Base-by-base conservation (phyloP, 2,888 invertebrate species). In the Lordiphosa fenestrarum region DNA sequence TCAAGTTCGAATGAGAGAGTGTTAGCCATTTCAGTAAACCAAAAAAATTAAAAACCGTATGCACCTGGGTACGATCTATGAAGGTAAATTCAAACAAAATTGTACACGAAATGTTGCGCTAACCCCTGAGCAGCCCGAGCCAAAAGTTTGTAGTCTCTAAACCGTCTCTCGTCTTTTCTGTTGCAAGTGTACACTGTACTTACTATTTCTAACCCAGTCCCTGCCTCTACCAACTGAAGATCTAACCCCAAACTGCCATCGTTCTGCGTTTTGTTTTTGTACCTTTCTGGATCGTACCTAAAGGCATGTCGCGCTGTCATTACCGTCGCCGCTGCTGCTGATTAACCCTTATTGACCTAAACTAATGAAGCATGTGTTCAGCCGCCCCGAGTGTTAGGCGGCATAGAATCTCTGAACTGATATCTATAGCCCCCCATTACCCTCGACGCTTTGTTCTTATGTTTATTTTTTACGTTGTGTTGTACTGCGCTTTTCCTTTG, bases 221-320 rank as follows among this genome's bases (percentile, higher is more conserved):
- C 47, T 25, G 19, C 23, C 15, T 49, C 59, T 53, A 38, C 53
- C 36, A 42, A 9, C 30, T 36, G 36, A 41, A 54, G 33, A 48
- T 61, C 54, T 66, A 66, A 59, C 44, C 39, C n/a, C 50, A 30
- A 53, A 41, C 19, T 19, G 46, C 36, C 46, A 49, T 50, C 25
- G 53, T 56, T 46, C 54, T 66, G 60, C 59, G 53, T 58, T 75
- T 41, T 60, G 60, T 78, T 69, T 62, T 83, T 25, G 13, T 55
- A 84, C 87, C 88, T 87, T 89, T 88, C 87, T 88, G 88, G 89
- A 89, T 89, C 89, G 89, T 89, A 89, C 89, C 89, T 88, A 75
- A 88, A 86, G 86, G 82, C 84, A 83, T 71, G 69, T 71, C 39
- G 33, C 23, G 15, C 41, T 33, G 13, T 38, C 42, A 19, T 19